Evolutionary conservation across 2,888 invertebrate genomes (phyloP), one percentile per base, ranked within the genome.

Genomic region (Ceriagrion tenellum): DNA sequence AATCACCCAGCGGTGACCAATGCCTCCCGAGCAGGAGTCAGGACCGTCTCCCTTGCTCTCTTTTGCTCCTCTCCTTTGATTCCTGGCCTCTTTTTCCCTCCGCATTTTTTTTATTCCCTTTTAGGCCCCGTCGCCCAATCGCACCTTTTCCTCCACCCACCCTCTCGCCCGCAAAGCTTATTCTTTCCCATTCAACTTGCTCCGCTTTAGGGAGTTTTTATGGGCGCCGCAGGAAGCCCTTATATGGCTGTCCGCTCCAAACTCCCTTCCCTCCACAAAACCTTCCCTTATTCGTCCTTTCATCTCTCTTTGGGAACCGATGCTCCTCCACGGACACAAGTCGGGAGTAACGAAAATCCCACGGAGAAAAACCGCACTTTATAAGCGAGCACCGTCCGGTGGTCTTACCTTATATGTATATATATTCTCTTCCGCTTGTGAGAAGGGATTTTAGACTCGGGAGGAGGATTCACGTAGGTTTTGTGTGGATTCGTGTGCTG

Each of bases 181-280:
- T 81, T 81, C 81, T 81, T 81, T 81, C 81, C 55, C 89, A 55
- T n/a, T 89, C 55, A 55, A 89, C 89, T 89, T 89, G 55, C 55
- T 89, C 89, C 89, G 26, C 26, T 89, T 89, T 89, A 16, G 26
- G 89, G 55, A 47, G 89, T n/a, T 89, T 88, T 89, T 89, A 89
- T 55, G 55, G 89, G 13, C 47, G 55, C 89, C n/a, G 89, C 89
- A 55, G 89, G 89, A 55, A 47, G n/a, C 47, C 47, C 55, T 55
- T 89, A 55, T 47, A 55, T n/a, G 55, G 55, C 89, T 55, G 89
- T 89, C 55, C 55, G 55, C 26, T 89, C 55, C 89, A 12, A 59
- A 55, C 47, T 89, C 55, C 10, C n/a, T 26, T 23, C 26, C 89
- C 10, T 26, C n/a, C 47, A 4, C 89, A 55, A 47, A 81, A 81